A percentile compares a stretch with the other conserved stretches of the same genome.
These are phyloP conservation scores for Netelia fuscicornis DNA, from an alignment of 2,888 invertebrate species.

Conservation along the genomic window DNA sequence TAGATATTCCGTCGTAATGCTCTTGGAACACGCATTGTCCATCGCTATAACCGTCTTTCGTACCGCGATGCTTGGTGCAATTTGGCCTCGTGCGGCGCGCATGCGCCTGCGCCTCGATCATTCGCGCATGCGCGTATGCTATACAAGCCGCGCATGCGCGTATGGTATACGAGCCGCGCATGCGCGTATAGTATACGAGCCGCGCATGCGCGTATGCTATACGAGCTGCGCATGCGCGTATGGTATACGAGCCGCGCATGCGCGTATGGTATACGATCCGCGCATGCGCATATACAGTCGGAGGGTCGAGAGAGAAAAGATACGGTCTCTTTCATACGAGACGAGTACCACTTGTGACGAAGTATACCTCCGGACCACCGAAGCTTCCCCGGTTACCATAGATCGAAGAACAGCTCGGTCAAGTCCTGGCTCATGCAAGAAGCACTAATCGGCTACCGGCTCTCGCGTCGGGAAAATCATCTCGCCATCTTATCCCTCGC, in stretches of 20 bases:
- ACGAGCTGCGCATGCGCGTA: neutral
- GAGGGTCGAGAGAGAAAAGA: neutral
- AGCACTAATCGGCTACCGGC: constrained; percentile 3
- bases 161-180: neutral
- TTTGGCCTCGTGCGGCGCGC: constrained; percentile 55
- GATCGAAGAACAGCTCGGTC: neutral
- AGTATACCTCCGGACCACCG: neutral
- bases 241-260: neutral
- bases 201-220: neutral
- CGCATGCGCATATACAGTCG: no score
- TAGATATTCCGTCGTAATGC: constrained; percentile 67
- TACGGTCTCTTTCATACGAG: neutral
- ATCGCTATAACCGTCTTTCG: constrained; percentile 50
- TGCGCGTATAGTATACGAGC: neutral
- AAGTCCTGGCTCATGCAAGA: neutral
- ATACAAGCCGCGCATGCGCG: neutral
- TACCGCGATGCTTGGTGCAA: constrained; percentile 35
- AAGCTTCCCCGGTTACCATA: neutral
- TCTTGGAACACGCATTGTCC: constrained; percentile 67
- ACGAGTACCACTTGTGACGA: neutral
- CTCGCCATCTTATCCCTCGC: neutral
- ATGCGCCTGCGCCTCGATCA: neutral
- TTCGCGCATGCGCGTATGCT: neutral
- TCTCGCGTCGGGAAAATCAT: neutral
- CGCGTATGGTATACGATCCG: neutral